phyloP scores from a whole-genome alignment of 2,797 vertebrate genomes.

The Natrix natrix region DNA sequence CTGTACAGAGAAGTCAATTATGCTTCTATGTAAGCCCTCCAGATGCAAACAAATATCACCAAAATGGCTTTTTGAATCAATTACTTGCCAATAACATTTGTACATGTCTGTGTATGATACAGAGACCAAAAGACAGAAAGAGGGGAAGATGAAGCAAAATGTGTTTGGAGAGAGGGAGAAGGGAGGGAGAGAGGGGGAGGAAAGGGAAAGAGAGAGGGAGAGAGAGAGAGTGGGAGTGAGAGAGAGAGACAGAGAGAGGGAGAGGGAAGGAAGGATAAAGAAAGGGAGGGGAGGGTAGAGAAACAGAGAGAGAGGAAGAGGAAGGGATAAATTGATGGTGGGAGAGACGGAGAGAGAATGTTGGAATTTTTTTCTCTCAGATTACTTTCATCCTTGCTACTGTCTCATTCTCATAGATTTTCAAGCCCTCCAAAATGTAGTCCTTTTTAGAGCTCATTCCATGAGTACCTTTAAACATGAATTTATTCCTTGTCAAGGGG shows the following conservation, averaged over 20 bases:
- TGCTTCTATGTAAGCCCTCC: neutral
- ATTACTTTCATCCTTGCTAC: neutral
- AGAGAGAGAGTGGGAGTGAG: too few relatives aligned
- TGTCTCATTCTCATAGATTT: neutral
- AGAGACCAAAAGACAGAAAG: neutral
- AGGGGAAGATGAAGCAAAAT: neutral
- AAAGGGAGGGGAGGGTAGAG: too few relatives aligned
- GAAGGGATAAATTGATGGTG: too few relatives aligned
- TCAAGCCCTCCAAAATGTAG: neutral
- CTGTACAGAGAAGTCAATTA: neutral
- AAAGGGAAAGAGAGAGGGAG: too few relatives aligned
- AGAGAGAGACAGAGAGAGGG: too few relatives aligned
- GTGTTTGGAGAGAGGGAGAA: too few relatives aligned
- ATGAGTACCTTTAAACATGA: neutral
- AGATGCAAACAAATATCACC: neutral
- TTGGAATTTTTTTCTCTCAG: neutral
- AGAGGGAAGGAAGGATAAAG: too few relatives aligned
- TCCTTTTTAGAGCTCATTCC: neutral
- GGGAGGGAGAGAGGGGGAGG: too few relatives aligned
- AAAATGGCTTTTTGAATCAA: neutral
- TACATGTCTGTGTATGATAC: neutral
- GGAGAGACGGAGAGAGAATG: too few relatives aligned
- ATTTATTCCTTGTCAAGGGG: neutral
- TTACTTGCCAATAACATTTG: neutral
- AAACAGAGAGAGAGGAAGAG: too few relatives aligned